phyloP scores from a whole-genome alignment of 2,797 vertebrate species.

The Columba guinea region DNA sequence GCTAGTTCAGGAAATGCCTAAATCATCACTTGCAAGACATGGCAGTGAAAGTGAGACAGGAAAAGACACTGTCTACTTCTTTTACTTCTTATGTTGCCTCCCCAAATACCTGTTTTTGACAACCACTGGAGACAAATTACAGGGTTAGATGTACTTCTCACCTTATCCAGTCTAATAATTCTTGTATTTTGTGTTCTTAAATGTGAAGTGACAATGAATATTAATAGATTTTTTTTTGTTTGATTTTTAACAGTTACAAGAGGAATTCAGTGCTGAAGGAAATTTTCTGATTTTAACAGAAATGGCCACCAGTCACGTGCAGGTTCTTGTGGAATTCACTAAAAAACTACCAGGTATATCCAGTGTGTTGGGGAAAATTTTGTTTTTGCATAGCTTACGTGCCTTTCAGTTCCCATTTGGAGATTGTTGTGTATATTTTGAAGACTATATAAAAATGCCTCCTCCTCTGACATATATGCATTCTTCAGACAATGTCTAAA shows the following conservation, averaged over 20 bases:
- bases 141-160: neutral
- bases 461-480: neutral
- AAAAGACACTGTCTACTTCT: neutral
- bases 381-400: neutral
- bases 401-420: neutral
- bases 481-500: neutral
- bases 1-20: neutral
- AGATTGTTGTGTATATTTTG: neutral
- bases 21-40: neutral
- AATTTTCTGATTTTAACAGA: slow-evolving; percentile 98
- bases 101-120: neutral
- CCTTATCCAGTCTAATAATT: neutral
- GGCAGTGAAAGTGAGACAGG: neutral
- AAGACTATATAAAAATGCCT: neutral
- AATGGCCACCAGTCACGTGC: slow-evolving; percentile 97
- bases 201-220: neutral
- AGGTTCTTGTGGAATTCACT: slow-evolving; percentile 97
- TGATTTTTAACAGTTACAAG: slow-evolving; percentile 84
- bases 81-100: neutral
- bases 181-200: neutral
- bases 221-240: slow-evolving; percentile 24
- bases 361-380: neutral
- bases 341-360: slow-evolving; percentile 94
- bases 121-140: neutral
- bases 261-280: slow-evolving; percentile 92